These are phyloP conservation scores for Hemiscyllium ocellatum DNA, from an alignment of 2,113 vertebrate genomes.

Conservation along the genomic window DNA sequence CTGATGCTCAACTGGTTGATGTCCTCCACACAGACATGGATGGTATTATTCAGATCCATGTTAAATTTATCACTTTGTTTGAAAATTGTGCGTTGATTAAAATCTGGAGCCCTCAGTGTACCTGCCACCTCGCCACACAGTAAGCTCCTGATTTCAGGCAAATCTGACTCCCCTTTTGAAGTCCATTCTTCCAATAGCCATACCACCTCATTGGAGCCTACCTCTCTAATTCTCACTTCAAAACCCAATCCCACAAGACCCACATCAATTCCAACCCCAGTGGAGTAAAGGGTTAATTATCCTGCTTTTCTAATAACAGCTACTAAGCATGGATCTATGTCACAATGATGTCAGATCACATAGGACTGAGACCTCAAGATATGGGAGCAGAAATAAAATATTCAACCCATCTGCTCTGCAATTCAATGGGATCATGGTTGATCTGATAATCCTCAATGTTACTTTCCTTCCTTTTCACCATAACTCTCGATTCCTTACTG, in stretches of 20 bases:
- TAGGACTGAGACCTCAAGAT: too few species aligned
- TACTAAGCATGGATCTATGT: too few species aligned
- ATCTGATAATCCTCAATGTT: too few species aligned
- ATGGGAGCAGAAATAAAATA: too few species aligned
- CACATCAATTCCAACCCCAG: neutral
- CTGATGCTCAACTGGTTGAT: conserved; percentile 84
- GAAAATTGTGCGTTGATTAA: neutral
- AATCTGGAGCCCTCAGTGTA: neutral
- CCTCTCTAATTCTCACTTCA: neutral
- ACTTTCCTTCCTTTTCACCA: too few species aligned
- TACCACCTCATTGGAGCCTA: neutral
- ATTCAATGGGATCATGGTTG: too few species aligned
- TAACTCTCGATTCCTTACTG: too few species aligned
- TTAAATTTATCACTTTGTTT: too few species aligned
- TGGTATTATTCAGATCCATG: conserved; percentile 56
- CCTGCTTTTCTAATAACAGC: too few species aligned
- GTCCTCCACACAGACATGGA: conserved; percentile 82
- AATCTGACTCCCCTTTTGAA: neutral
- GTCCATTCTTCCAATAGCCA: neutral
- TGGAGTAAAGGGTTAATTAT: too few species aligned
- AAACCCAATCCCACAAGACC: neutral
- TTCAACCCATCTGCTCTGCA: too few species aligned
- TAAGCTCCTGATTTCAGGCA: neutral
- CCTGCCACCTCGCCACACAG: neutral
- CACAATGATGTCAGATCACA: too few species aligned